Evolutionary conservation across 2,113 vertebrate genomes (phyloP).

Genomic region (Puma concolor): DNA sequence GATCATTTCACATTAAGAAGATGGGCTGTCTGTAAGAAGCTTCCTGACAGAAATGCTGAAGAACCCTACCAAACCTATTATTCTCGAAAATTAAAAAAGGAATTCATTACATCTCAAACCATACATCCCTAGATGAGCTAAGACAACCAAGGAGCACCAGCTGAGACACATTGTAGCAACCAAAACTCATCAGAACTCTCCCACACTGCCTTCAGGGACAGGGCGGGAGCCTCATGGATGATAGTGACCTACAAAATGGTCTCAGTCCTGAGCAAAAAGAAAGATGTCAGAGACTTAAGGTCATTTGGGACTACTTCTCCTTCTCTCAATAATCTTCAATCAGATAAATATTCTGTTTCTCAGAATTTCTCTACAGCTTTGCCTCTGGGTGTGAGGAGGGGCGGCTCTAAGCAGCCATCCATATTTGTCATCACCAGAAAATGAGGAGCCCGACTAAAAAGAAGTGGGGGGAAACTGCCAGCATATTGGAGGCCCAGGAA

Average conservation of each 20-base stretch:
- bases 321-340: not conserved
- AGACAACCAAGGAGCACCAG: not conserved
- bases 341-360: not conserved
- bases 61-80: not conserved
- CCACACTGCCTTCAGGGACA: not conserved
- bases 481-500: not conserved
- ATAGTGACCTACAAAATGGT: not conserved
- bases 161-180: not conserved
- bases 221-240: no score
- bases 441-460: not conserved
- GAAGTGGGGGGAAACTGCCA: not conserved
- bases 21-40: not conserved
- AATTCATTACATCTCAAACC: not conserved
- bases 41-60: not conserved
- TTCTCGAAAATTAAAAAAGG: not conserved
- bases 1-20: not conserved
- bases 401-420: not conserved
- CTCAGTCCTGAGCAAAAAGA: not conserved
- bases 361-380: not conserved
- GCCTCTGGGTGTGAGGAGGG: not conserved
- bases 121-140: not conserved
- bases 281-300: not conserved
- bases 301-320: not conserved
- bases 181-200: not conserved
- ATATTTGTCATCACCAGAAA: not conserved